These are phyloP conservation scores for Chroicocephalus ridibundus DNA, from an alignment of 2,113 vertebrate species.

Conservation along the genomic window DNA sequence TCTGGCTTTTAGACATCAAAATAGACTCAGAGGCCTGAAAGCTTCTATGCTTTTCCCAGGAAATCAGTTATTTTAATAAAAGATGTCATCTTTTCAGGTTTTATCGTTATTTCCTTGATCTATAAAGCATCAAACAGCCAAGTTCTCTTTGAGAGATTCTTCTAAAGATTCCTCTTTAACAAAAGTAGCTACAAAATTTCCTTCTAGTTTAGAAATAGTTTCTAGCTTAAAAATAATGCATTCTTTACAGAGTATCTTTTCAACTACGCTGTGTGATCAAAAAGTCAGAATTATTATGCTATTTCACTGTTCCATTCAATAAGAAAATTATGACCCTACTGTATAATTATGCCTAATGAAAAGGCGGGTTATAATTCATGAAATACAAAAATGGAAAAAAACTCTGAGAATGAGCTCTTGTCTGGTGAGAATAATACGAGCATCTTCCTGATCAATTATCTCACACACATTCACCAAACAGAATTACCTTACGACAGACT, in stretches of 20 bases:
- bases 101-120: not conserved
- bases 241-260: not conserved
- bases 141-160: not conserved
- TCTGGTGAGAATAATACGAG: fast-evolving
- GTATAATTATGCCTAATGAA: not conserved
- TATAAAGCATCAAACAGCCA: not conserved
- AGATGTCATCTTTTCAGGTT: not conserved
- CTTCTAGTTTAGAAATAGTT: not conserved
- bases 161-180: not conserved
- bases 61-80: not conserved
- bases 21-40: not conserved
- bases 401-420: not conserved
- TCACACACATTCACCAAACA: not conserved
- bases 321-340: not conserved
- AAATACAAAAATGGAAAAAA: not conserved
- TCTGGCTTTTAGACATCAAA: not conserved
- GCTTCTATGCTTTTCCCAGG: not conserved
- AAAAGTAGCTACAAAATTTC: not conserved
- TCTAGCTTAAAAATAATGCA: not conserved
- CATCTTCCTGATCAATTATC: not conserved
- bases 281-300: not conserved
- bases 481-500: not conserved
- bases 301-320: not conserved
- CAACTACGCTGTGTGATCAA: not conserved
- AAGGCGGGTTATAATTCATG: not conserved